Evolutionary conservation across 2,113 vertebrate genomes (phyloP).

Genomic region (Parotia lawesii): DNA sequence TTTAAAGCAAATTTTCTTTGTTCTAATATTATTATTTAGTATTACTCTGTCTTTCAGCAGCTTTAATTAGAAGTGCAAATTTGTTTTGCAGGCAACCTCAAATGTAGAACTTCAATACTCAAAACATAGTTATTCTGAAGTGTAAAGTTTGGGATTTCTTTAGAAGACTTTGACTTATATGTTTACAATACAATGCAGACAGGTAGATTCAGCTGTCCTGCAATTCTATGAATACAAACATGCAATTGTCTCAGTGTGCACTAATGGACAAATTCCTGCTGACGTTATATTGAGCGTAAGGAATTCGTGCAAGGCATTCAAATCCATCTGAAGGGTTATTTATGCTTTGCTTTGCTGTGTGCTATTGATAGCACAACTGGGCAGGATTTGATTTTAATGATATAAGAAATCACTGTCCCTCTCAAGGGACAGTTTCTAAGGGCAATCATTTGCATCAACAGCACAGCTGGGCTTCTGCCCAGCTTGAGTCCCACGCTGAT

Average conservation of each 20-base stretch:
- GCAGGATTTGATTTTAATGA: neutral
- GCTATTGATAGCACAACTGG: neutral
- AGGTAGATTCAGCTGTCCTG: neutral
- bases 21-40: neutral
- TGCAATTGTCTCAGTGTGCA: neutral
- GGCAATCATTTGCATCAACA: fast-evolving
- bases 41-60: neutral
- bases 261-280: neutral
- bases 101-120: neutral
- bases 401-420: neutral
- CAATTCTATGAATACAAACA: neutral
- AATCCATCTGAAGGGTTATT: neutral
- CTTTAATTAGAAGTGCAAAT: neutral
- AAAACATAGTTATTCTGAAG: neutral
- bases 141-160: neutral
- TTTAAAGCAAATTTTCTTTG: neutral
- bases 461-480: neutral
- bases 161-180: neutral
- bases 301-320: neutral
- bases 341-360: neutral
- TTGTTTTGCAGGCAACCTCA: neutral
- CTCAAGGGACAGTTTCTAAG: neutral
- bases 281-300: neutral
- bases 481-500: neutral
- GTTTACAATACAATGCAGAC: neutral